phyloP scores from a whole-genome alignment of 2,888 invertebrate species.

The Epistrophella euchroma region DNA sequence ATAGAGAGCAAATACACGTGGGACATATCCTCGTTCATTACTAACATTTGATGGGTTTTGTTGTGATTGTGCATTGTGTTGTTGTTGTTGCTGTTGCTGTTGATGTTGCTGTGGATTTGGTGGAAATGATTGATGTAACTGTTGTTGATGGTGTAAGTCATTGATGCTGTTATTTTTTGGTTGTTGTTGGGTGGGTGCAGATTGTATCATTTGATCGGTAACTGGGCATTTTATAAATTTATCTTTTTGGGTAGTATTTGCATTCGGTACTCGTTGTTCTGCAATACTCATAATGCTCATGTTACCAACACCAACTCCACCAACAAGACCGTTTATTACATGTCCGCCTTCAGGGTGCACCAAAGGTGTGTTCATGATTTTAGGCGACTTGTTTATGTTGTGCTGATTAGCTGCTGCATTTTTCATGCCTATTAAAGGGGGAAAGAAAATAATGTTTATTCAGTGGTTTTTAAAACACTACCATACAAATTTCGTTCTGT shows the following conservation, averaged over 20 bases:
- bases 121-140: conserved; percentile 63
- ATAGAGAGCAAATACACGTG: conserved; percentile 95
- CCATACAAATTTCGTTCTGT: too few species aligned
- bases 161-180: conserved; percentile 72
- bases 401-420: conserved; percentile 77
- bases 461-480: too few species aligned
- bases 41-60: conserved; percentile 47
- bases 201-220: conserved; percentile 64
- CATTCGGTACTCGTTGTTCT: conserved; percentile 48
- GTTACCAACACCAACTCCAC: conserved; percentile 33
- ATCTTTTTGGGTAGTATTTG: conserved; percentile 55
- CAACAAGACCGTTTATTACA: conserved; percentile 11
- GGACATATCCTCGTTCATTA: conserved; percentile 80
- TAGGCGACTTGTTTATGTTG: conserved; percentile 60
- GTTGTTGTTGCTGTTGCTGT: conserved; percentile 77
- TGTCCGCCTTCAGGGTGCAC: conserved; percentile 40
- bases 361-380: conserved; percentile 33
- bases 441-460: not conserved
- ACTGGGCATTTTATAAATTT: conserved; percentile 56
- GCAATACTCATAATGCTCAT: conserved; percentile 52
- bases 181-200: conserved; percentile 72
- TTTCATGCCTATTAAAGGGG: conserved; percentile 77
- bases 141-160: conserved; percentile 70
- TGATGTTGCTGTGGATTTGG: conserved; percentile 70
- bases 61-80: conserved; percentile 42